Evolutionary conservation across 1,140 invertebrate species (phyloP).

Genomic region (Bombus soroeensis): DNA sequence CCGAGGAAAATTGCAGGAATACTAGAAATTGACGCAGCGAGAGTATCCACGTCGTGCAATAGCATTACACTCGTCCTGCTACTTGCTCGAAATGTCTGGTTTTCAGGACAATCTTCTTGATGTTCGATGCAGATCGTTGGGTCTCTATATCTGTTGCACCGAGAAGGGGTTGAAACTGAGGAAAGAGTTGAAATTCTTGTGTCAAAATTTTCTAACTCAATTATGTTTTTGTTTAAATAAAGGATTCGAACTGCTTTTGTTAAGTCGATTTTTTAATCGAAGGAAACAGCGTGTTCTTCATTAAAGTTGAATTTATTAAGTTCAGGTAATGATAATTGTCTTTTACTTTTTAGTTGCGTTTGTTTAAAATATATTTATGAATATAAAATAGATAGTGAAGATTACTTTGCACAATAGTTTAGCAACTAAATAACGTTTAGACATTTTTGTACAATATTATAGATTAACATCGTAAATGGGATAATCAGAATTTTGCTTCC

Average conservation of each 20-base stretch:
- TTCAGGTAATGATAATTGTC: too few relatives aligned
- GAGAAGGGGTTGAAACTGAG: not conserved
- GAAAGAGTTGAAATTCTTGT: not conserved
- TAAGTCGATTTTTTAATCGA: too few relatives aligned
- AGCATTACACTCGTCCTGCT: slow-evolving; percentile 36
- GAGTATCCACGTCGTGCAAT: not conserved
- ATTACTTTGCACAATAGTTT: too few relatives aligned
- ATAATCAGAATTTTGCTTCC: too few relatives aligned
- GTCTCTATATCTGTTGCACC: not conserved
- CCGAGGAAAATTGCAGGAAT: slow-evolving; percentile 41
- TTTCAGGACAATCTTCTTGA: slow-evolving; percentile 30
- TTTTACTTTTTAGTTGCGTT: too few relatives aligned
- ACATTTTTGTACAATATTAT: too few relatives aligned
- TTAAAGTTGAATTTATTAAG: too few relatives aligned
- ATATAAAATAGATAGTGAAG: too few relatives aligned
- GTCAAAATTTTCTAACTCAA: not conserved
- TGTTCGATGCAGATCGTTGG: slow-evolving; percentile 26
- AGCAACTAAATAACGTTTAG: too few relatives aligned
- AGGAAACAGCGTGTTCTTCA: too few relatives aligned
- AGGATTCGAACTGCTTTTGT: not conserved
- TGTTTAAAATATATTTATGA: too few relatives aligned
- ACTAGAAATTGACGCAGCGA: slow-evolving; percentile 46
- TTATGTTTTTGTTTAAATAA: not conserved
- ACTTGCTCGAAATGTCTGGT: slow-evolving; percentile 40
- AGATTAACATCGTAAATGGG: too few relatives aligned